phyloP scores from a whole-genome alignment of 2,797 vertebrate genomes.

The Fringilla coelebs region DNA sequence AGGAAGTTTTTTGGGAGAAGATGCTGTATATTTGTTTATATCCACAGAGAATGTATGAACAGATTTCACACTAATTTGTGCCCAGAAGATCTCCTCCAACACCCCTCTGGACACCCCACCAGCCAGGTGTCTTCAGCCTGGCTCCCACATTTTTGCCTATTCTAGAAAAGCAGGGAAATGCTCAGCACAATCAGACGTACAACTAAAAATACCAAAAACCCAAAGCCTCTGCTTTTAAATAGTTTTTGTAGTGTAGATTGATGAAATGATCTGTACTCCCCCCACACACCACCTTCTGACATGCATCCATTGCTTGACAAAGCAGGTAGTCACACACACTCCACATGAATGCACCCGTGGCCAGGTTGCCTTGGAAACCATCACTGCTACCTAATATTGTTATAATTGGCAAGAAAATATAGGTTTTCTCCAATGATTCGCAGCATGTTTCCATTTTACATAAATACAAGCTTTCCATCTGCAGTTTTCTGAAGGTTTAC shows the following conservation, averaged over 20 bases:
- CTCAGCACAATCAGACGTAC: accelerated
- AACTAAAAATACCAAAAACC: accelerated
- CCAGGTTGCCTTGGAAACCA: conserved; percentile 67
- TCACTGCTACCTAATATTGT: conserved; percentile 60
- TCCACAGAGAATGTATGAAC: accelerated
- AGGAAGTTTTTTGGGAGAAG: neutral
- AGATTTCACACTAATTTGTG: neutral
- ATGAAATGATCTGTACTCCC: neutral
- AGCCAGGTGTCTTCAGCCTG: neutral
- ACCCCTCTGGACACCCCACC: neutral
- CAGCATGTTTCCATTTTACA: conserved; percentile 40
- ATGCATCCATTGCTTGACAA: conserved; percentile 43
- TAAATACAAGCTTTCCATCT: conserved; percentile 26
- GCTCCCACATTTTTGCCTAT: neutral
- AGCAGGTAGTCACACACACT: conserved; percentile 45
- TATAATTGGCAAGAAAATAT: conserved; percentile 68
- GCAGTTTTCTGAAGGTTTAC: neutral
- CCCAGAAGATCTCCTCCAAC: neutral
- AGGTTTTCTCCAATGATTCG: conserved; percentile 26
- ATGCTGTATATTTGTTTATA: neutral
- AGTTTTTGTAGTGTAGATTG: neutral
- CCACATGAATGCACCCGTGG: conserved; percentile 42
- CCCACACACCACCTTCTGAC: neutral
- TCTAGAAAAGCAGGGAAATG: neutral
- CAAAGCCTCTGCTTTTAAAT: neutral